phyloP scores from a whole-genome alignment of 1,140 invertebrate genomes.

The Charaxes varanes region DNA sequence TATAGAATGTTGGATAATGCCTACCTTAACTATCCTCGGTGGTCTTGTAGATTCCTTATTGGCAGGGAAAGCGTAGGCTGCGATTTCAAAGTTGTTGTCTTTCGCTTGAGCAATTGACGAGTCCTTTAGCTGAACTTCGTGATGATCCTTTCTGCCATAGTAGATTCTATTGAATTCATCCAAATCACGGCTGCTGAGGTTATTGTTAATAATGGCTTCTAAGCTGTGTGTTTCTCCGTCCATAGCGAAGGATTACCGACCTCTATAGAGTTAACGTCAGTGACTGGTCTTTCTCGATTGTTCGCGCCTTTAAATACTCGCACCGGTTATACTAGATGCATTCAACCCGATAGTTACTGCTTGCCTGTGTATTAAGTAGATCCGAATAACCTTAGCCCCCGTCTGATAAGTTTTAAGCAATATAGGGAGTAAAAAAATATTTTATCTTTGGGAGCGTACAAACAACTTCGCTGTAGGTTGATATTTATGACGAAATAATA shows the following conservation, averaged over 20 bases:
- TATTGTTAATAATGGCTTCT: slow-evolving; percentile 58
- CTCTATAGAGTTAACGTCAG: slow-evolving; percentile 13
- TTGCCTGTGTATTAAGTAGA: slow-evolving; percentile 40
- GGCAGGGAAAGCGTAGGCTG: slow-evolving; percentile 82
- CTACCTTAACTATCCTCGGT: slow-evolving; percentile 87
- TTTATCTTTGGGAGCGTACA: too few species aligned
- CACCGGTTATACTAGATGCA: slow-evolving; percentile 29
- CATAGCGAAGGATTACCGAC: slow-evolving; percentile 28
- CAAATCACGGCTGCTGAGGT: slow-evolving; percentile 77
- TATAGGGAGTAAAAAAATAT: slow-evolving; percentile 45
- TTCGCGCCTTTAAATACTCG: slow-evolving; percentile 43
- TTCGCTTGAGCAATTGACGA: slow-evolving; percentile 50
- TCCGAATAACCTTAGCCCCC: slow-evolving; percentile 48
- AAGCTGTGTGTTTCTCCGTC: slow-evolving; percentile 60
- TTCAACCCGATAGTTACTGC: slow-evolving; percentile 28
- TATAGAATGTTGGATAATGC: slow-evolving; percentile 93
- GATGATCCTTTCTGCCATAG: slow-evolving; percentile 77
- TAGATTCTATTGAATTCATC: slow-evolving; percentile 85
- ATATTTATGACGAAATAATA: too few species aligned
- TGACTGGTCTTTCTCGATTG: slow-evolving; percentile 31
- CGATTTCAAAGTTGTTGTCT: slow-evolving; percentile 83
- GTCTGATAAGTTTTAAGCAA: slow-evolving; percentile 41
- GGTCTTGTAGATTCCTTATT: slow-evolving; percentile 80
- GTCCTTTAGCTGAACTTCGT: slow-evolving; percentile 52
- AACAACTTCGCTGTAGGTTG: too few species aligned